phyloP scores from a whole-genome alignment of 2,113 vertebrate species.

The Strix aluco region DNA sequence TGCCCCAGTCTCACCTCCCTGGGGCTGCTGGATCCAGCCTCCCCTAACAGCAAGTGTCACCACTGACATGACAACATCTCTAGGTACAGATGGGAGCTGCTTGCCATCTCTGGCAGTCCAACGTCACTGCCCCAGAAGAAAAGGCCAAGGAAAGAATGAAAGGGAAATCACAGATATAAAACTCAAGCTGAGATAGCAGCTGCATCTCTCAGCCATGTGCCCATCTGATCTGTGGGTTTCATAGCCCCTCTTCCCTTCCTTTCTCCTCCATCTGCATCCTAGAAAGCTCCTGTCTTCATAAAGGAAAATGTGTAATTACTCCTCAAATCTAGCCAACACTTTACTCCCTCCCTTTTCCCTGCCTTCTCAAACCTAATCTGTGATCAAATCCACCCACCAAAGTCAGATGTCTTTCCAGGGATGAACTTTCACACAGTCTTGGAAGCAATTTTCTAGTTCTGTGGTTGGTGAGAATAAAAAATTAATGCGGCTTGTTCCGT shows the following conservation, averaged over 20 bases:
- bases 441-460: slow-evolving; percentile 14
- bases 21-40: background rate
- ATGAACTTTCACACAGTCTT: slow-evolving; percentile 36
- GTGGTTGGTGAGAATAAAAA: slow-evolving; percentile 33
- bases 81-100: background rate
- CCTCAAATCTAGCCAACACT: background rate
- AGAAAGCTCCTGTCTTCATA: background rate
- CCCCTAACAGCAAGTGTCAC: background rate
- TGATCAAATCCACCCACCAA: slow-evolving; percentile 1
- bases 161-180: background rate
- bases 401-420: slow-evolving; percentile 26
- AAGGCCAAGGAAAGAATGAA: background rate
- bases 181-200: background rate
- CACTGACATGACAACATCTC: background rate
- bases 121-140: accelerated
- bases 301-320: background rate
- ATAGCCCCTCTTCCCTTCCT: background rate
- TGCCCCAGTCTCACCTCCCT: background rate
- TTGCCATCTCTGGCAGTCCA: background rate
- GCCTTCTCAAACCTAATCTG: background rate
- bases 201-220: background rate
- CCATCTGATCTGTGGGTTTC: background rate
- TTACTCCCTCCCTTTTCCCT: background rate
- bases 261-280: background rate
- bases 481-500: background rate